Evolutionary conservation across 2,888 invertebrate genomes (phyloP), one percentile per base, ranked within the genome.

Genomic region (Himalopsyche kuldschensis): DNA sequence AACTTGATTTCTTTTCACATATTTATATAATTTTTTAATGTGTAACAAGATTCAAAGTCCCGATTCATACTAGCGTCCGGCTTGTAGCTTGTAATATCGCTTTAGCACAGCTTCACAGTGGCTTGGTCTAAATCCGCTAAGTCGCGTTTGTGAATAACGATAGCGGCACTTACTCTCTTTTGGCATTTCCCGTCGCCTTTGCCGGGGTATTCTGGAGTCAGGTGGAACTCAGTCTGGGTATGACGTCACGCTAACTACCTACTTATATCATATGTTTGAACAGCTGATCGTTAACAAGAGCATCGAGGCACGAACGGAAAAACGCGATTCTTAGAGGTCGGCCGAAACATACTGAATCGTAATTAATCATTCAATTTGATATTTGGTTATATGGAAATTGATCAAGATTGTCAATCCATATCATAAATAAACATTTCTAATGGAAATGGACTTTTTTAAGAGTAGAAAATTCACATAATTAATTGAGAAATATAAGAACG

Each of bases 71-170:
- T 10, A 17, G 78, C 48, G 46, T 79, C 46, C 82, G 24, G n/a
- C n/a, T 27, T 15, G 47, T 27, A 63, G 80, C 32, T 27, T 69
- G 69, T 69, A 69, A 69, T 69, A 27, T 27, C 69, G 69, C 24
- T 30, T 69, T 27, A 15, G 11, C 27, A 30, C 69, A 27, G 69
- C 27, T 80, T 46, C 20, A 10, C 35, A 20, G 41, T 20, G 35
- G 24, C 63, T 80, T 31, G 63, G 69, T 63, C 4, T 69, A 30
- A 69, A 69, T 69, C 35, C 30, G 76, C 48, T 82, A 84, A 81
- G 78, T 69, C 82, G 69, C 80, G 82, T 84, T 84, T 75, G 78
- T 84, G 84, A 84, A 84, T 84, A 84, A 80, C 84, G 80, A 11
- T 69, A 15, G 69, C 4, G 69, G 69, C 69, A 27, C 69, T 69